These are phyloP conservation scores for Limnephilus lunatus DNA, from an alignment of 2,888 invertebrate species.

Conservation along the genomic window DNA sequence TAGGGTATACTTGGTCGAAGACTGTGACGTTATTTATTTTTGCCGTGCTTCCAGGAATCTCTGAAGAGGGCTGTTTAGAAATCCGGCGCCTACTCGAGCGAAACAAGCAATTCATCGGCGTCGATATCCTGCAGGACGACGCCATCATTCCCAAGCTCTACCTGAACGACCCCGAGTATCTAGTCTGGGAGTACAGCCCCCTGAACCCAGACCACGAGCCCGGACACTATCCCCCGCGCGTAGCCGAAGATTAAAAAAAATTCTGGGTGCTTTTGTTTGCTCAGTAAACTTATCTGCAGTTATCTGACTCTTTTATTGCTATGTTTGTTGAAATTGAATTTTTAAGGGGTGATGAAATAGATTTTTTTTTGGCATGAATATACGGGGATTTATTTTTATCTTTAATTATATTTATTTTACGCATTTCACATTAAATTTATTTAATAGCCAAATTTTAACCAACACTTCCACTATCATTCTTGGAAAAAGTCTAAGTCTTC, in stretches of 20 bases:
- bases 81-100: conserved; percentile 75
- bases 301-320: not conserved
- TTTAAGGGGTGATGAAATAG: not conserved
- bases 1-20: too few species aligned
- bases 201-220: conserved; percentile 73
- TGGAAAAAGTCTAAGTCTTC: too few species aligned
- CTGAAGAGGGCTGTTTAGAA: conserved; percentile 72
- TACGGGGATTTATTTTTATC: too few species aligned
- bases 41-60: conserved; percentile 72
- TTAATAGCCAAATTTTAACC: too few species aligned
- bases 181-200: conserved; percentile 77
- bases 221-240: conserved; percentile 73
- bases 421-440: too few species aligned
- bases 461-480: too few species aligned
- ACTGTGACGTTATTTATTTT: conserved; percentile 55
- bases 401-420: too few species aligned
- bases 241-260: conserved; percentile 69
- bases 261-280: not conserved
- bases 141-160: conserved; percentile 74
- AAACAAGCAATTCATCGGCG: conserved; percentile 72
- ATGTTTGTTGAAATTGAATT: not conserved
- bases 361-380: not conserved
- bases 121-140: conserved; percentile 73
- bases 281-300: not conserved
- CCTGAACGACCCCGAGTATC: conserved; percentile 75